phyloP scores from a whole-genome alignment of 1,140 invertebrate genomes.

The Brachionus plicatilis region DNA sequence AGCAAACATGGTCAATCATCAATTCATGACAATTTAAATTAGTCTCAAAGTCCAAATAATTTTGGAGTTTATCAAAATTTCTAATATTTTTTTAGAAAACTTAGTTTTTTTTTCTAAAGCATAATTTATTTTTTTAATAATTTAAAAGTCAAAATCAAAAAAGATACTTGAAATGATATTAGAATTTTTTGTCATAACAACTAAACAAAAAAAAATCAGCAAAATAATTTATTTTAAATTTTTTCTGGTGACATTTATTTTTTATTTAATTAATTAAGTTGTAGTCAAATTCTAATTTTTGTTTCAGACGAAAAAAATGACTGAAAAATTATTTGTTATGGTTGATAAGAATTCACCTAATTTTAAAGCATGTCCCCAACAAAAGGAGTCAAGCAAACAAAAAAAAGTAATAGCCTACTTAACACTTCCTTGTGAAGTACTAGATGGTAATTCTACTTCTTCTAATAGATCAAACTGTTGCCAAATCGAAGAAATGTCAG shows the following conservation, averaged over 20 bases:
- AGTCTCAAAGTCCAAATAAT: neutral
- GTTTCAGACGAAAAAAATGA: neutral
- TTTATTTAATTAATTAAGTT: neutral
- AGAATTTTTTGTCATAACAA: neutral
- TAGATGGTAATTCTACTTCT: neutral
- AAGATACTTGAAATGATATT: neutral
- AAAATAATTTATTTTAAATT: neutral
- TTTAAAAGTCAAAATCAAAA: neutral
- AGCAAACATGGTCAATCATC: neutral
- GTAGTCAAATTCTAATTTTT: neutral
- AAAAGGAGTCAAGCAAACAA: neutral
- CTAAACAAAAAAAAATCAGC: neutral
- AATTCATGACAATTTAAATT: conserved; percentile 1
- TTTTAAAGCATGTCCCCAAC: neutral
- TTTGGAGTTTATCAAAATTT: neutral
- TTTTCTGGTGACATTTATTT: neutral
- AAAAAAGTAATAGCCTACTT: neutral
- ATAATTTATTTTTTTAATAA: neutral
- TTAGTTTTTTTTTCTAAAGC: neutral
- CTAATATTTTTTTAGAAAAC: neutral
- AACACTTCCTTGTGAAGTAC: neutral
- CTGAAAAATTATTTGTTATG: neutral
- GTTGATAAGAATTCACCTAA: neutral
- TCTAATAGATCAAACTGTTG: neutral
- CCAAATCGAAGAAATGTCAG: neutral